These are phyloP conservation scores for Gymnothorax javanicus DNA, from an alignment of 2,797 vertebrate genomes.

Conservation along the genomic window DNA sequence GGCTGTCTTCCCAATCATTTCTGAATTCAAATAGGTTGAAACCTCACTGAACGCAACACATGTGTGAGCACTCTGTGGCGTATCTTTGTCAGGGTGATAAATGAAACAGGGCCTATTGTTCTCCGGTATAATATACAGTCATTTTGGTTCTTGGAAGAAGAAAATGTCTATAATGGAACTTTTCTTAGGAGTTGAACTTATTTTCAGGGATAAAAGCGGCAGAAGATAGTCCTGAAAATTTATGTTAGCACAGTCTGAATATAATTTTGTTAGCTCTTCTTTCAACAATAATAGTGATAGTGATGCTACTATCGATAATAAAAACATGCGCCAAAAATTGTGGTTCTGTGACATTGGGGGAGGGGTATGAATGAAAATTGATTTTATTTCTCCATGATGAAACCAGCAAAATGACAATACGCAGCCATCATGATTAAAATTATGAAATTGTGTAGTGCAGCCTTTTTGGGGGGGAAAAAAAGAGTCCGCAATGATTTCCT, in stretches of 20 bases:
- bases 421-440: no score
- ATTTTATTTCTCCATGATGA: no score
- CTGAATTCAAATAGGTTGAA: slow-evolving; percentile 33
- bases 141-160: slow-evolving; percentile 16
- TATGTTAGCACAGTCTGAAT: background rate
- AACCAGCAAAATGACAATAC: no score
- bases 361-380: no score
- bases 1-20: slow-evolving; percentile 28
- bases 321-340: no score
- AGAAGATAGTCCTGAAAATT: background rate
- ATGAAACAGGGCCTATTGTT: slow-evolving; percentile 14
- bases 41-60: background rate
- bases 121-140: slow-evolving; percentile 27
- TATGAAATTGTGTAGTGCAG: no score
- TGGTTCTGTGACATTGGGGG: no score
- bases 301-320: no score
- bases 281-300: no score
- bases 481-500: no score
- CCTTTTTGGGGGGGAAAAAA: no score
- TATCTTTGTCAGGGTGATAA: slow-evolving; percentile 26
- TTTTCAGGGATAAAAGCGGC: background rate
- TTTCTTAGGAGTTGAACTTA: background rate
- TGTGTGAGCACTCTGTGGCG: slow-evolving; percentile 2
- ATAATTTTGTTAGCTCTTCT: no score
- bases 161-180: slow-evolving; percentile 17